Evolutionary conservation across 2,797 vertebrate species (phyloP).

Genomic region (Periparus ater): DNA sequence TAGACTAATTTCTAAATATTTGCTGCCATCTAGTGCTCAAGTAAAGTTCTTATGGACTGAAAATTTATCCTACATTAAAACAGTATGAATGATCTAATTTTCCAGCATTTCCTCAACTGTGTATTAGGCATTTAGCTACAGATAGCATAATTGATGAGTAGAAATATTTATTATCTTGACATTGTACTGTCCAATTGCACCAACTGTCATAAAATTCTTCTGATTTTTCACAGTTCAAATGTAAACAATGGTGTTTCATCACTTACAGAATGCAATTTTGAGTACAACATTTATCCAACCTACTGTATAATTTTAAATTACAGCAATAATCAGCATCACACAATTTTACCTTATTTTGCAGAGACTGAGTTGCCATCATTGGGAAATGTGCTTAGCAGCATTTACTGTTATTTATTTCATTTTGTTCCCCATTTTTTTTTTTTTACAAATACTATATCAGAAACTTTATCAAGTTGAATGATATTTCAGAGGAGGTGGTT

Average conservation of each 20-base stretch:
- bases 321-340: background rate
- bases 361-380: too few relatives aligned
- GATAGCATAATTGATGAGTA: background rate
- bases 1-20: constrained; percentile 50
- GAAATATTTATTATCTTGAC: background rate
- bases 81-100: background rate
- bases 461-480: background rate
- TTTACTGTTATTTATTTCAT: background rate
- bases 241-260: background rate
- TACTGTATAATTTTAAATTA: background rate
- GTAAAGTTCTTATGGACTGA: background rate
- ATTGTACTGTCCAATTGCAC: background rate
- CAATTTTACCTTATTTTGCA: background rate
- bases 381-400: fast-evolving
- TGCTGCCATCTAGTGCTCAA: constrained; percentile 74
- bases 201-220: fast-evolving
- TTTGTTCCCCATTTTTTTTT: background rate
- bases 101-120: background rate
- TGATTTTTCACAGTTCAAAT: background rate
- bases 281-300: background rate
- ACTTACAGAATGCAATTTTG: background rate
- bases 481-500: background rate
- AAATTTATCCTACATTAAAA: background rate
- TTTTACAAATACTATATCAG: background rate
- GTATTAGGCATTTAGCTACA: background rate